Base-by-base conservation (phyloP, 1,140 invertebrate genomes). In the Physella acuta region DNA sequence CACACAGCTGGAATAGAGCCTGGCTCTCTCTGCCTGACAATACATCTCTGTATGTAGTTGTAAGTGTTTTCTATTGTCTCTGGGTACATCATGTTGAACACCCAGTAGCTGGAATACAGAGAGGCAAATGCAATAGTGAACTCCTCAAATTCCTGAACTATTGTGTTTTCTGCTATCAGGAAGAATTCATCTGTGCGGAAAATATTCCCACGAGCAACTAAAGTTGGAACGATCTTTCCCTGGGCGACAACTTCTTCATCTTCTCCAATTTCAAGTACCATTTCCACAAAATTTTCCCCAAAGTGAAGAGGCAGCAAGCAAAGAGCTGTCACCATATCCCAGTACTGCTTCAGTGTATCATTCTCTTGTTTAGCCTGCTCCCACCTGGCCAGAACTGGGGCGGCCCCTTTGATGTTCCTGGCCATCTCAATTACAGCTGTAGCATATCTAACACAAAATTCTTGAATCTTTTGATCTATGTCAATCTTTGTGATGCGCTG, bases 61-160 rank as follows among this genome's bases (percentile, higher is more conserved):
- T 82, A 82, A 28, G 81, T 78, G 71, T 81, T 78, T 65, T 78
- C 72, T 24, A 82, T 71, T 28, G 78, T 80, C 34, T 74, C 73
- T 4, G 81, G 81, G 59, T 81, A 82, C 69, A 79, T 76, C 81
- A 82, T 82, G 58, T 82, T 82, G 55, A 82, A 82, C 0, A 82
- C 79, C 79, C 79, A 82, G 73, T 82, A 82, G 17, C 78, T 76
- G 26, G 81, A 75, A 73, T 81, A 82, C 51, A 82, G 64, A 28
- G 77, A 78, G 3, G 77, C 81, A 67, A 80, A 78, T 34, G 81
- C 81, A 62, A 82, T 81, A 5, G 81, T 82, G 58, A 82, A 82
- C 66, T 82, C 81, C 56, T 82, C 81, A 74, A 81, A 82, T 66
- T 81, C 81, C 62, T 82, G 81, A 26, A 82, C 74, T 36, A 82